phyloP scores from a whole-genome alignment of 2,888 invertebrate genomes.

The Caenorhabditis uteleia region DNA sequence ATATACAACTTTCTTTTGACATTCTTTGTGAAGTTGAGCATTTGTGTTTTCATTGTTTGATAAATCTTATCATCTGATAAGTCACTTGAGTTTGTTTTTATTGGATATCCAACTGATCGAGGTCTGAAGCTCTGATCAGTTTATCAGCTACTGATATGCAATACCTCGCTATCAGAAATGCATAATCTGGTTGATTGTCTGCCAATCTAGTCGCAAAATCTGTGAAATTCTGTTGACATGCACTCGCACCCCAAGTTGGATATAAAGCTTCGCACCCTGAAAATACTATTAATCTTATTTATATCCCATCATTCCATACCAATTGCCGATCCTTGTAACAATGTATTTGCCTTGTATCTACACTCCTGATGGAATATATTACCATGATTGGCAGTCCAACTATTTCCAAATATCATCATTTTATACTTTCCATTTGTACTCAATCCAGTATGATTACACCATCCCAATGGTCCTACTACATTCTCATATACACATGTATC shows the following conservation, averaged over 20 bases:
- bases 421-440: slow-evolving; percentile 1
- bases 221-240: background rate
- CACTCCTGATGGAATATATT: slow-evolving; percentile 15
- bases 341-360: slow-evolving; percentile 10
- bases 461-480: background rate
- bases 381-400: slow-evolving; percentile 21
- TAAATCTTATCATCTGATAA: slow-evolving; percentile 8
- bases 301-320: too few species aligned
- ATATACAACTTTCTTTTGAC: slow-evolving; percentile 14
- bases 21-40: slow-evolving; percentile 1
- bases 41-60: slow-evolving; percentile 7
- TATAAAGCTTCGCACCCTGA: slow-evolving; percentile 5
- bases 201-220: slow-evolving; percentile 1
- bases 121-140: too few species aligned
- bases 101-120: too few species aligned
- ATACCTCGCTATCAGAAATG: slow-evolving; percentile 10
- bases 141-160: too few species aligned
- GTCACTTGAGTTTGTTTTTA: too few species aligned
- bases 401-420: slow-evolving; percentile 15
- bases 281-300: slow-evolving; percentile 5
- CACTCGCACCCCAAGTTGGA: background rate
- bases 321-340: slow-evolving; percentile 8
- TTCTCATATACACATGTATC: slow-evolving; percentile 11
- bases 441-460: slow-evolving; percentile 12
- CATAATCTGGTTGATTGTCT: slow-evolving; percentile 8